Percentiles rank a stretch among this genome's conserved stretches.
Evolutionary conservation across 1,140 invertebrate genomes (phyloP).

Genomic region (Leptopilina boulardi): DNA sequence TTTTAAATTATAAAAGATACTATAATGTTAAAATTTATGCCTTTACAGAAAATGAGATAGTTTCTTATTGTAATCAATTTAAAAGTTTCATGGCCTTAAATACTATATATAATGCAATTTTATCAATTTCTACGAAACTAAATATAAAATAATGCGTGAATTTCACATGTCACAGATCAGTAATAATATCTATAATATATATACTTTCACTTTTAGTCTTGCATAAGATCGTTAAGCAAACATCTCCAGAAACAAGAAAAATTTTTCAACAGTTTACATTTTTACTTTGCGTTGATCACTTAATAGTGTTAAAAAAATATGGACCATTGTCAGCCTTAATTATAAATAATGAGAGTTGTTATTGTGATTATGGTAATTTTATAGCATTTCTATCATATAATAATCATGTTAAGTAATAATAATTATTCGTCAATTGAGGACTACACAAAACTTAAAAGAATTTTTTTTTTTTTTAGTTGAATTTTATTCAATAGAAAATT

Average conservation of each 20-base stretch:
- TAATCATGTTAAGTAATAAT: too few species aligned
- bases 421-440: too few species aligned
- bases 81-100: too few species aligned
- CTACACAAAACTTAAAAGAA: too few species aligned
- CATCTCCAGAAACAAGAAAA: not conserved
- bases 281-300: not conserved
- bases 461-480: too few species aligned
- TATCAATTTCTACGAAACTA: too few species aligned
- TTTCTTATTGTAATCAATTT: too few species aligned
- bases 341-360: not conserved
- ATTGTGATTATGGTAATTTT: not conserved
- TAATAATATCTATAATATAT: conserved; percentile 22
- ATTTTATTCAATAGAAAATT: too few species aligned
- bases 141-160: not conserved
- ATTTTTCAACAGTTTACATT: not conserved
- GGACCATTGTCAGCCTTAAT: not conserved
- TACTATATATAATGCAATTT: too few species aligned
- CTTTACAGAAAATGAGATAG: too few species aligned
- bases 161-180: conserved; percentile 6
- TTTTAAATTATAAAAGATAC: too few species aligned
- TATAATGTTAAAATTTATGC: too few species aligned
- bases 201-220: conserved; percentile 36
- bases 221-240: conserved; percentile 20
- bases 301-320: not conserved
- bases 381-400: not conserved